phyloP scores from a whole-genome alignment of 2,113 vertebrate genomes.

The Varanus salvator region DNA sequence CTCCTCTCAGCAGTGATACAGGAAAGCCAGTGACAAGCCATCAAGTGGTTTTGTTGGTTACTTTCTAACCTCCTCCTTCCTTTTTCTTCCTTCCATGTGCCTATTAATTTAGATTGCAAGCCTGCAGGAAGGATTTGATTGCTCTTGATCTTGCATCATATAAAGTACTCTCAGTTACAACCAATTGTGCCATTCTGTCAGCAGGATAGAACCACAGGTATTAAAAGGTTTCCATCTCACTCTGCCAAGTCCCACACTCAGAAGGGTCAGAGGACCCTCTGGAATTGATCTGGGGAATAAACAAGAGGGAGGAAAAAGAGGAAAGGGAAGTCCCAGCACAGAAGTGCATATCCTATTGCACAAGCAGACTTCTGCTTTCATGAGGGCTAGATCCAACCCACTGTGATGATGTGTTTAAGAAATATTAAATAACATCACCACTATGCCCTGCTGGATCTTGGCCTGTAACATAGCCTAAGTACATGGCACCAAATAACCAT shows the following conservation, averaged over 20 bases:
- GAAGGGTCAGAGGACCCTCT: too few species aligned
- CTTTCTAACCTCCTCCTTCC: neutral
- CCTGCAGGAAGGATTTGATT: neutral
- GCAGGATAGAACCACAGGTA: too few species aligned
- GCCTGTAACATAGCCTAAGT: neutral
- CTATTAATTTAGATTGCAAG: neutral
- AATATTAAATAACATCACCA: neutral
- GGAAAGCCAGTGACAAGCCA: neutral
- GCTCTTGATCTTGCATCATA: neutral
- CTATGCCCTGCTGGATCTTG: too few species aligned
- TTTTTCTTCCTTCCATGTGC: neutral
- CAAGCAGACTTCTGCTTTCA: too few species aligned
- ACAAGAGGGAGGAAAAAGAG: too few species aligned
- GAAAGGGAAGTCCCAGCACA: too few species aligned
- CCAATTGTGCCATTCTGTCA: too few species aligned
- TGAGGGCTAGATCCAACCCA: too few species aligned
- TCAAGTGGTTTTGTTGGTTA: neutral
- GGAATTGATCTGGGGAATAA: too few species aligned
- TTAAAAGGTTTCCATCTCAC: too few species aligned
- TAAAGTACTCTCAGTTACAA: neutral
- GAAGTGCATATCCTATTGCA: too few species aligned
- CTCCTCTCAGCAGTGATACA: neutral
- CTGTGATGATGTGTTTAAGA: neutral
- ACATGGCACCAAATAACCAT: neutral
- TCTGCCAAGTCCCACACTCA: too few species aligned